Evolutionary conservation across 2,113 vertebrate genomes (phyloP).

Genomic region (Cromileptes altivelis): DNA sequence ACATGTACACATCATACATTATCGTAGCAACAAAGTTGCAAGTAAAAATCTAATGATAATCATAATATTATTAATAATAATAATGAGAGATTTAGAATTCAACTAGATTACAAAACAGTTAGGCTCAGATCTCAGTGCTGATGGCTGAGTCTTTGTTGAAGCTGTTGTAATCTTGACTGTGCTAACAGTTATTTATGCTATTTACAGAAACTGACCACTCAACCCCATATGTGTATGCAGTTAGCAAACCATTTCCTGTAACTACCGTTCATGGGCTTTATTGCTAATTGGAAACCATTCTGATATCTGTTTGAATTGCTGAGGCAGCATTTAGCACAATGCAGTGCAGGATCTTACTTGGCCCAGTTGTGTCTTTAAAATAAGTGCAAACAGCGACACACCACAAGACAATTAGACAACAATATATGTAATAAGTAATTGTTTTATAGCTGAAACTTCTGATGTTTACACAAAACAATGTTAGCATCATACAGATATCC

Average conservation of each 20-base stretch:
- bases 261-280: background rate
- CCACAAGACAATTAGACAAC: background rate
- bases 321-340: slow-evolving; percentile 28
- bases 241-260: background rate
- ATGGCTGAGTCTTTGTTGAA: background rate
- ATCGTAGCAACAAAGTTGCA: background rate
- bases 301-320: slow-evolving; percentile 19
- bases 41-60: slow-evolving; percentile 8
- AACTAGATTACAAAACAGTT: background rate
- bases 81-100: too few relatives aligned
- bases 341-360: background rate
- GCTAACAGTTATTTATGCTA: background rate
- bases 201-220: background rate
- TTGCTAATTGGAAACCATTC: slow-evolving; percentile 24
- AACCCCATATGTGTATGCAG: background rate
- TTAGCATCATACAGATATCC: background rate
- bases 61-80: background rate
- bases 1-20: slow-evolving; percentile 3
- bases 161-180: background rate
- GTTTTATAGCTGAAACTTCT: background rate
- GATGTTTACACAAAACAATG: background rate
- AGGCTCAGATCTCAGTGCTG: background rate
- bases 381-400: background rate
- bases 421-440: background rate
- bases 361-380: background rate